Evolutionary conservation across 2,888 invertebrate species (phyloP).

Genomic region (Eupithecia insigniata): DNA sequence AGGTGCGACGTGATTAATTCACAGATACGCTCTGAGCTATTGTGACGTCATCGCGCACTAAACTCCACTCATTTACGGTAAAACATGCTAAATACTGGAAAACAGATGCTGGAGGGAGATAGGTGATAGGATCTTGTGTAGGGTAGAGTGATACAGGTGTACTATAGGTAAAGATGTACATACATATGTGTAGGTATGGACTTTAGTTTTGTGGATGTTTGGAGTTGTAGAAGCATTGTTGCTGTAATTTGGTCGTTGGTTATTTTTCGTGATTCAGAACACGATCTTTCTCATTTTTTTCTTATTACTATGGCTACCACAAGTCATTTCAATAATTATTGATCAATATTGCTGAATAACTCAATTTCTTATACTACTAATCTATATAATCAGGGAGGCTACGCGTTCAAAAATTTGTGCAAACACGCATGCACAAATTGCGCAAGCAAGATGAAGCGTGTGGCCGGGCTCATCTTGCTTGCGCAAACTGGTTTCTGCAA

Average conservation of each 20-base stretch:
- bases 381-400: no score
- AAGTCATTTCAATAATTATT: no score
- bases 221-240: neutral
- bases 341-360: no score
- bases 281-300: neutral
- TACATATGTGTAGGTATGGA: no score
- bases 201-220: neutral
- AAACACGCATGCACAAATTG: no score
- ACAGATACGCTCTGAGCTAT: constrained; percentile 63
- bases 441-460: no score
- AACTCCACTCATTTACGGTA: constrained; percentile 39
- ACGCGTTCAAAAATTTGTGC: no score
- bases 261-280: neutral
- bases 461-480: no score
- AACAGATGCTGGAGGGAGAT: neutral
- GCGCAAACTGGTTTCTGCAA: no score
- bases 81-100: constrained; percentile 10
- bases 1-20: constrained; percentile 71
- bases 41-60: constrained; percentile 53
- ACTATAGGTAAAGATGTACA: no score
- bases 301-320: neutral
- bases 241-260: neutral
- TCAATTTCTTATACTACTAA: no score
- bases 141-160: neutral
- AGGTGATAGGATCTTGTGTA: neutral